Percentiles rank a stretch among this genome's conserved stretches.
Evolutionary conservation across 1,140 invertebrate species (phyloP).

Genomic region (Drosophila nigromelanica): DNA sequence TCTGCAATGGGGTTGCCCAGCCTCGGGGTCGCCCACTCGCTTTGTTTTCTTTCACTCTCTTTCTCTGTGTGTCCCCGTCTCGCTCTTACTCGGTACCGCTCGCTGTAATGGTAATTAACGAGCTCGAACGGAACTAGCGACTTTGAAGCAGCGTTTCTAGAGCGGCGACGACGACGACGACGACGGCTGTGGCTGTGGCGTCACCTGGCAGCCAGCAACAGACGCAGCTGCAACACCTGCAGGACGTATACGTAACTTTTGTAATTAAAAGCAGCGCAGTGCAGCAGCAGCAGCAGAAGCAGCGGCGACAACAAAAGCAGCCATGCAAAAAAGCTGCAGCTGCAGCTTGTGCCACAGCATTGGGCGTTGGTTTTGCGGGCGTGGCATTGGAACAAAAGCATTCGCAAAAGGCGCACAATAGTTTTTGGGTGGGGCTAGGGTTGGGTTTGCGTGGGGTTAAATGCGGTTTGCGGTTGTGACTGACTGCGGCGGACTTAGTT

Average conservation of each 20-base stretch:
- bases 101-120: constrained; percentile 74
- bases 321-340: constrained; percentile 66
- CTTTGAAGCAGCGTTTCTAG: constrained; percentile 63
- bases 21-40: too few species aligned
- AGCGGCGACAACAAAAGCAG: constrained; percentile 58
- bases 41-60: neutral
- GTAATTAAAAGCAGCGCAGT: constrained; percentile 79
- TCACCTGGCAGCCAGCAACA: constrained; percentile 41
- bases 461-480: constrained; percentile 65
- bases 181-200: constrained; percentile 5
- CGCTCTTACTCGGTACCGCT: constrained; percentile 3
- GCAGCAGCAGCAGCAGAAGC: constrained; percentile 43
- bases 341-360: constrained; percentile 37
- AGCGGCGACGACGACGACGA: constrained; percentile 20
- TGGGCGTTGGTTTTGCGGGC: constrained; percentile 31
- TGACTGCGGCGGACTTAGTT: constrained; percentile 62
- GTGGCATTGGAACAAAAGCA: constrained; percentile 66
- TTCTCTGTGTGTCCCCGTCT: constrained; percentile 3
- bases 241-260: constrained; percentile 80
- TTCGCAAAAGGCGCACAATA: constrained; percentile 60
- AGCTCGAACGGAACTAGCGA: constrained; percentile 79
- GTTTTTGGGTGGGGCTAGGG: constrained; percentile 40
- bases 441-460: constrained; percentile 38
- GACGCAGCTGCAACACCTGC: constrained; percentile 75
- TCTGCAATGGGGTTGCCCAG: constrained; percentile 28